A percentile compares a stretch with the other conserved stretches of the same genome.
Evolutionary conservation across 2,797 vertebrate species (phyloP).

Genomic region (Urosaurus nigricauda): DNA sequence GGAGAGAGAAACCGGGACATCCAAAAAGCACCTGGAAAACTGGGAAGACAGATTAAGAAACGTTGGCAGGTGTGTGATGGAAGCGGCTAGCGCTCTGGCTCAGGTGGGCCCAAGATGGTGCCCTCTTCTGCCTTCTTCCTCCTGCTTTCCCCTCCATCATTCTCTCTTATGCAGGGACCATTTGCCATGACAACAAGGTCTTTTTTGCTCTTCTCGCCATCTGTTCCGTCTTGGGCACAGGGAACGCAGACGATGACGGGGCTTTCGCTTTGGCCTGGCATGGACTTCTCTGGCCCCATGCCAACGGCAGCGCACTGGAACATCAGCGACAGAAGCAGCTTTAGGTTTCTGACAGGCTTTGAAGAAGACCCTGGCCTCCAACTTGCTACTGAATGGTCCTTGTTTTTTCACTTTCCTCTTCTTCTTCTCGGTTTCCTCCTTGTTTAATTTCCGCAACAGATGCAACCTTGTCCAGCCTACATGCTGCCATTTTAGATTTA

Average conservation of each 20-base stretch:
- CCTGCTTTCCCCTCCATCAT: not conserved
- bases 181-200: conserved; percentile 19
- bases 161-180: not conserved
- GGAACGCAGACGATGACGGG: not conserved
- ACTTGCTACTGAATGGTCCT: too few species aligned
- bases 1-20: too few species aligned
- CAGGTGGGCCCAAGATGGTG: not conserved
- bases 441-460: not conserved
- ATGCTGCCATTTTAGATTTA: not conserved
- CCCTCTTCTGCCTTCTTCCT: not conserved
- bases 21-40: too few species aligned
- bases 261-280: fast-evolving
- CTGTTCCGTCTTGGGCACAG: conserved; percentile 30
- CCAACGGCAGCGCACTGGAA: not conserved
- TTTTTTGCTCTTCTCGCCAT: fast-evolving
- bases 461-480: too few species aligned
- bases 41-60: too few species aligned
- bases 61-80: not conserved
- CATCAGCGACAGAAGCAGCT: too few species aligned
- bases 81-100: too few species aligned
- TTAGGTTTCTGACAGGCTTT: too few species aligned
- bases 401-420: not conserved
- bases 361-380: too few species aligned
- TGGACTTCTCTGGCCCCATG: fast-evolving
- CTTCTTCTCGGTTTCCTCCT: not conserved